phyloP scores from a whole-genome alignment of 2,797 vertebrate species.

The Poecilia velifera region DNA sequence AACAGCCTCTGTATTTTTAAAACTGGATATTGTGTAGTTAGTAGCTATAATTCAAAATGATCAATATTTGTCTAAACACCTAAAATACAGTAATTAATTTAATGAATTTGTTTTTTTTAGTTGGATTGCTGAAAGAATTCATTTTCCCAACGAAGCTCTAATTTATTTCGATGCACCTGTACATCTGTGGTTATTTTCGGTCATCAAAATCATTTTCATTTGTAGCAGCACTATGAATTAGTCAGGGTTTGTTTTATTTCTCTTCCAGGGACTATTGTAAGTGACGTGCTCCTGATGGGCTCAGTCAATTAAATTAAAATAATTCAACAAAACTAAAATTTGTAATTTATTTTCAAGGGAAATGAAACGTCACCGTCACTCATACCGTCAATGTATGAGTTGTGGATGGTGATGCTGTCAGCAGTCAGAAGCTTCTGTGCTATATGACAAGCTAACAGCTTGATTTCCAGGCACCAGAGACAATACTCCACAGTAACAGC shows the following conservation, averaged over 20 bases:
- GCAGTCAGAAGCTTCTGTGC: neutral
- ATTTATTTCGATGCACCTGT: neutral
- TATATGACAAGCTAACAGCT: neutral
- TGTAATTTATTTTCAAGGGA: too few species aligned
- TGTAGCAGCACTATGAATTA: neutral
- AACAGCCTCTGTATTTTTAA: neutral
- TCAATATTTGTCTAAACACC: neutral
- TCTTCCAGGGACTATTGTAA: neutral
- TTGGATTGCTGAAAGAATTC: neutral
- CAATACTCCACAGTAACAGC: too few species aligned
- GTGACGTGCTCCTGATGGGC: conserved; percentile 68
- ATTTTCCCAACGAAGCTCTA: neutral
- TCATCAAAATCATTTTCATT: neutral
- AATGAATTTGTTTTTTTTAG: neutral
- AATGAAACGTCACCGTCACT: too few species aligned
- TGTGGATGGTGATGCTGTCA: too few species aligned
- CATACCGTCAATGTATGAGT: too few species aligned
- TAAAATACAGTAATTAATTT: neutral
- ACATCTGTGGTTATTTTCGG: neutral
- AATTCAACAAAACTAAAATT: too few species aligned
- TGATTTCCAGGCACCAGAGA: neutral
- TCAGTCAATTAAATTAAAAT: conserved; percentile 35
- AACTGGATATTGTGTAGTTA: neutral
- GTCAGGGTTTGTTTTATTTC: neutral
- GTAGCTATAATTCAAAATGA: neutral